Evolutionary conservation across 2,797 vertebrate genomes (phyloP), one percentile per base, ranked within the genome.

Genomic region (Florisuga fusca): DNA sequence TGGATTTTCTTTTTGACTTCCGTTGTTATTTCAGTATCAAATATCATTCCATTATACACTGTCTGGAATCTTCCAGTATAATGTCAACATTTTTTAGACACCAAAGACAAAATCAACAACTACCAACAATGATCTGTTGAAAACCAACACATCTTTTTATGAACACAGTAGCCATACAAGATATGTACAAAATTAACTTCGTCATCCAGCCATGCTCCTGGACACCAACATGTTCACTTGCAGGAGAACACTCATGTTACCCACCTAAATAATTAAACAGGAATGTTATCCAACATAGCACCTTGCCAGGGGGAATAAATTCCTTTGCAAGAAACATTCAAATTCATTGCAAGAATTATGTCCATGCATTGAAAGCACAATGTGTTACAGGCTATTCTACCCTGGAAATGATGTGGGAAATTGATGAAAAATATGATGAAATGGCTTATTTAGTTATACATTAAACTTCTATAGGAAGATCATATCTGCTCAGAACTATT

Each of bases 361-460:
- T 93, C n/a, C 29, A 71, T 50, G n/a, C 0, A 0, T 83, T 1
- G 0, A 25, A 80, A 15, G 7, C 2, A 0, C 6, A 53, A 6
- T 33, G 55, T 43, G 25, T 86, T 75, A 68, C n/a, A 72, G 66
- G 27, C 29, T 66, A 45, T 51, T 6, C 51, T 81, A 31, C 62
- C 61, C 38, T 62, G 38, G 15, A 86, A 87, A 85, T 53, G 43
- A 7, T 5, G 15, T 46, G 62, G 20, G 23, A 73, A 90, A 95
- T 54, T 0, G 2, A 79, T 78, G 82, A 81, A 34, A 25, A 83
- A 46, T 45, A 66, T 85, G 68, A 94, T 87, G 68, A 71, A 94
- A 66, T 83, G 36, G 85, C 66, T 88, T 81, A n/a, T 69, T 96
- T 78, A 96, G 94, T 96, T 94, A 84, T 90, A 54, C 27, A 86